phyloP scores from a whole-genome alignment of 2,113 vertebrate genomes.

The Proteles cristata region DNA sequence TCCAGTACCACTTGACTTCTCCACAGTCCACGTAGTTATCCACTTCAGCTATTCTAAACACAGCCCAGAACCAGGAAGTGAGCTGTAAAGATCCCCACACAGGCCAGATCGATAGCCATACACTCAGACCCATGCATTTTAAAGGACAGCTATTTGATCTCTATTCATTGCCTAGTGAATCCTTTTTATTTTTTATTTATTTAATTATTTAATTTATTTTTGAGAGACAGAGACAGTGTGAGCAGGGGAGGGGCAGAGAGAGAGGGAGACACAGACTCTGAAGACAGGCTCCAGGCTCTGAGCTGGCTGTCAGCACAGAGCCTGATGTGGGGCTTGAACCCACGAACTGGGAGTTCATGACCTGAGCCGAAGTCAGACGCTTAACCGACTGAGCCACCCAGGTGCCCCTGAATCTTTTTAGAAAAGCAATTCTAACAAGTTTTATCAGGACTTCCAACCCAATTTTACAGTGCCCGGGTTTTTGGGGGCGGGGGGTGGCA shows the following conservation, averaged over 20 bases:
- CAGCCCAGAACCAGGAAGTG: background rate
- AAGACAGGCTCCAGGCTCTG: too few species aligned
- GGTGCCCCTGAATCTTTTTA: background rate
- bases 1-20: background rate
- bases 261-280: too few species aligned
- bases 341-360: too few species aligned
- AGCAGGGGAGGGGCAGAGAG: too few species aligned
- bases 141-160: background rate
- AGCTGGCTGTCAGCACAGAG: too few species aligned
- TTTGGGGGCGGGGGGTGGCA: too few species aligned
- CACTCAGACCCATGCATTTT: background rate
- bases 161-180: background rate
- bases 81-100: background rate
- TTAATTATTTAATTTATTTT: too few species aligned
- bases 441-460: background rate
- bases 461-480: background rate
- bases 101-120: background rate
- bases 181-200: background rate
- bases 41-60: background rate
- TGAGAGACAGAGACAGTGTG: too few species aligned
- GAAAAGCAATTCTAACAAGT: background rate
- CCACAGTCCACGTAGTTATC: rapidly evolving
- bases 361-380: too few species aligned
- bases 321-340: too few species aligned
- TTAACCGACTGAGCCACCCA: too few species aligned